A percentile compares a stretch with the other conserved stretches of the same genome.
phyloP scores from a whole-genome alignment of 92 coral and sea anemone genomes.

The Anthopleura xanthogrammica region DNA sequence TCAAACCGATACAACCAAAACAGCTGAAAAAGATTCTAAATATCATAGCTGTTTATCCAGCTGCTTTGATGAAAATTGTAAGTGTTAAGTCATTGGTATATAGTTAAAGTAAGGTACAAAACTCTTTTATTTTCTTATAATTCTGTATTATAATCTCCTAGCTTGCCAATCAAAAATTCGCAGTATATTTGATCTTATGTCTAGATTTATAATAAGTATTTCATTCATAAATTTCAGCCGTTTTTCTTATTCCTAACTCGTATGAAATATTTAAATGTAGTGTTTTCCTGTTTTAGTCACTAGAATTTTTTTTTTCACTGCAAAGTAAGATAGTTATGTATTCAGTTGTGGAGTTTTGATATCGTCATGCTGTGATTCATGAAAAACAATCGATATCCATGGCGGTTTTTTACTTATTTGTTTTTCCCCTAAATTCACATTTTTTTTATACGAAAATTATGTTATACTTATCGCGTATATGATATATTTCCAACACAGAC shows the following conservation, averaged over 20 bases:
- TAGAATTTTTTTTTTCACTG: not conserved
- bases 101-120: not conserved
- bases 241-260: not conserved
- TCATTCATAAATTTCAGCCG: not conserved
- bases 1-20: not conserved
- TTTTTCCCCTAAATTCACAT: not conserved
- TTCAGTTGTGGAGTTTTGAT: not conserved
- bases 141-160: not conserved
- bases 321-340: not conserved
- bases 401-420: not conserved
- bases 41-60: conserved; percentile 12
- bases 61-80: not conserved
- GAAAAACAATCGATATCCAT: not conserved
- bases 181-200: too few relatives aligned
- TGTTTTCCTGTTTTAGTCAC: not conserved
- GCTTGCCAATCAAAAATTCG: not conserved
- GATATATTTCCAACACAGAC: too few relatives aligned
- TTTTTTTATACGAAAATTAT: too few relatives aligned
- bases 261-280: not conserved
- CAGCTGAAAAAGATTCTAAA: conserved; percentile 8
- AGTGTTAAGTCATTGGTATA: not conserved
- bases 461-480: too few relatives aligned
- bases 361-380: not conserved
- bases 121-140: not conserved
- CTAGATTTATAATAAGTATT: too few relatives aligned